Conservation (phyloP, 2,797 vertebrate species). For the Naso thynnoides region DNA sequence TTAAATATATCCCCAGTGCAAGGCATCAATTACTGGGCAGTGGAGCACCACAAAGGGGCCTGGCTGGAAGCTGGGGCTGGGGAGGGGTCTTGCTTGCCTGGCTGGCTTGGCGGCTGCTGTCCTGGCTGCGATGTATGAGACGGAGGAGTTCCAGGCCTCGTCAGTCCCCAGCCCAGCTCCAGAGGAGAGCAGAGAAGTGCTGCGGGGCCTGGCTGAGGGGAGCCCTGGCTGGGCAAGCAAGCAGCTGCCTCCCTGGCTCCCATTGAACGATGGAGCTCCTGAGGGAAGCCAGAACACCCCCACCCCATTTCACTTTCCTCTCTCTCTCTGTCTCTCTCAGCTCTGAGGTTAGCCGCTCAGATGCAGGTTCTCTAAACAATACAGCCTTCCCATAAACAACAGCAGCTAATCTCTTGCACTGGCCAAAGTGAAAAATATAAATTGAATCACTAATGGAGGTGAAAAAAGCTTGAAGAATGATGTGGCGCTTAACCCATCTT, state of each 20-base stretch:
- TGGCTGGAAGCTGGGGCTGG: slow-evolving; percentile 70
- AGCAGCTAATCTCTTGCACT: slow-evolving; percentile 38
- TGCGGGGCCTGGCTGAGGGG: slow-evolving; percentile 79
- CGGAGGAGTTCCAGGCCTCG: slow-evolving; percentile 74
- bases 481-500: slow-evolving; percentile 52
- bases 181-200: slow-evolving; percentile 75
- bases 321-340: slow-evolving; percentile 14
- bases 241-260: slow-evolving; percentile 80
- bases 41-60: slow-evolving; percentile 78
- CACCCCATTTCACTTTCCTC: slow-evolving; percentile 8
- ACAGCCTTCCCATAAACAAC: slow-evolving; percentile 50
- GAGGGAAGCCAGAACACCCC: slow-evolving; percentile 59
- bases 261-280: slow-evolving; percentile 57
- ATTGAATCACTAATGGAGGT: slow-evolving; percentile 39
- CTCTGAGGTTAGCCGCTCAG: slow-evolving; percentile 51
- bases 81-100: slow-evolving; percentile 64
- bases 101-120: slow-evolving; percentile 67
- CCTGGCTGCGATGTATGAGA: slow-evolving; percentile 73
- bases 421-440: slow-evolving; percentile 46
- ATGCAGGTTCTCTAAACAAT: slow-evolving; percentile 57
- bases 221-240: slow-evolving; percentile 73
- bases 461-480: slow-evolving; percentile 36
- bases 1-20: slow-evolving; percentile 87
- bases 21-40: slow-evolving; percentile 87
- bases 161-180: slow-evolving; percentile 64